A percentile compares a stretch with the other conserved stretches of the same genome.
These are phyloP conservation scores for Acanthis flammea DNA, from an alignment of 2,797 vertebrate species.

Conservation along the genomic window DNA sequence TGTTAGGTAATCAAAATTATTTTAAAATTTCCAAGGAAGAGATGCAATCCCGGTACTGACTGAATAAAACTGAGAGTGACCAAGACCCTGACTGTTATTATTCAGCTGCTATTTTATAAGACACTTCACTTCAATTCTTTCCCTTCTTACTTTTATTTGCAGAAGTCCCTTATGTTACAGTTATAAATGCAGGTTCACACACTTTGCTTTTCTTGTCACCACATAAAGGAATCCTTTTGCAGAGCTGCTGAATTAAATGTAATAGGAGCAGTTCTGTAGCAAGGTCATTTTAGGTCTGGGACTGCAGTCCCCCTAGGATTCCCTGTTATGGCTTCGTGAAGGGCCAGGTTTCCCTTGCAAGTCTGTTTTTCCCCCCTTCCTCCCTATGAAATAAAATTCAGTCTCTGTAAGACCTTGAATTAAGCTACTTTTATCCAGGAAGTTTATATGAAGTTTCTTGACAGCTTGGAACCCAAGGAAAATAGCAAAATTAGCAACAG, in stretches of 20 bases:
- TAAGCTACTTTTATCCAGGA: slow-evolving; percentile 44
- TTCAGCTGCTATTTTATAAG: not conserved
- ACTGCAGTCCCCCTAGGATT: slow-evolving; percentile 13
- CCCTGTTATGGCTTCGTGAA: slow-evolving; percentile 27
- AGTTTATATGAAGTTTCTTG: slow-evolving; percentile 3
- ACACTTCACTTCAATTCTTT: not conserved
- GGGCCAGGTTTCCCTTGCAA: not conserved
- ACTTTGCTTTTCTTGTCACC: slow-evolving; percentile 38
- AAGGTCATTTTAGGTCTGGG: slow-evolving; percentile 37
- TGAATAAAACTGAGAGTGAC: not conserved
- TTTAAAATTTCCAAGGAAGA: not conserved
- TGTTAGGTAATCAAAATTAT: not conserved
- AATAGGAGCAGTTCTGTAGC: not conserved
- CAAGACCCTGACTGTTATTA: not conserved
- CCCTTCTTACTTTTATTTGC: slow-evolving; percentile 5
- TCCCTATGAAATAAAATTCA: slow-evolving; percentile 25
- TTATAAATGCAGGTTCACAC: slow-evolving; percentile 20
- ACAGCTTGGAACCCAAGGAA: slow-evolving; percentile 20
- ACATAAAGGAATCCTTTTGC: slow-evolving; percentile 36
- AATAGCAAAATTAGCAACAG: slow-evolving; percentile 13
- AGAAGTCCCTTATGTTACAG: not conserved
- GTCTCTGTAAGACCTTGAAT: slow-evolving; percentile 8
- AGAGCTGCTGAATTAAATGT: slow-evolving; percentile 21
- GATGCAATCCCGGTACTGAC: not conserved
- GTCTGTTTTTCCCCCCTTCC: not conserved